Conservation (phyloP, 2,113 vertebrate genomes). For the Callocephalon fimbriatum region DNA sequence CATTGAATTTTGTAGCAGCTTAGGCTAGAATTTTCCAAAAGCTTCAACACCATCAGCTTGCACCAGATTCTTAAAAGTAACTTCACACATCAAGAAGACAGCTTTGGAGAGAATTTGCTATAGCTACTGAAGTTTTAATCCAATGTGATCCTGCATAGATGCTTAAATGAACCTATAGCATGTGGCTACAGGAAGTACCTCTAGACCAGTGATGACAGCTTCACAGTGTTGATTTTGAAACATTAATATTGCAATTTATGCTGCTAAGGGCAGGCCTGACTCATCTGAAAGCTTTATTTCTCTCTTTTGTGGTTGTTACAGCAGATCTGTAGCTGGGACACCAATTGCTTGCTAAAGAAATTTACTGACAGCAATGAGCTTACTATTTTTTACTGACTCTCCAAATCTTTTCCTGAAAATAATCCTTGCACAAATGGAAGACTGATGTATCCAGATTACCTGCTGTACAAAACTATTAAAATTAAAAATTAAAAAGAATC, state of each 20-base stretch:
- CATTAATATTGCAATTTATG: background rate
- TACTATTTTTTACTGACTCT: conserved; percentile 20
- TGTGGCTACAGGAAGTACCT: background rate
- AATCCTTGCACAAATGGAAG: background rate
- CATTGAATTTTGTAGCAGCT: background rate
- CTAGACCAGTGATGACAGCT: background rate
- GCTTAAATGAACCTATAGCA: background rate
- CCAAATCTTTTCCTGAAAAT: conserved; percentile 23
- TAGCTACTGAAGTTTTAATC: background rate
- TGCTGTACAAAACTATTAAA: background rate
- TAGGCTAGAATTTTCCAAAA: background rate
- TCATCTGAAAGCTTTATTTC: conserved; percentile 29
- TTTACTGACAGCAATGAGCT: conserved; percentile 38
- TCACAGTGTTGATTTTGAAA: conserved; percentile 11
- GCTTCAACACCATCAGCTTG: background rate
- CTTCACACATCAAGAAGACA: background rate
- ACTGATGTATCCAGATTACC: background rate
- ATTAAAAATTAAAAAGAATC: background rate
- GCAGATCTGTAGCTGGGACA: background rate
- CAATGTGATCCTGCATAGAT: background rate
- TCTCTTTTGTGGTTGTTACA: conserved; percentile 7
- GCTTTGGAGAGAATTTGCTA: background rate
- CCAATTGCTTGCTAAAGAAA: conserved; percentile 6
- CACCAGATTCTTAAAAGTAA: background rate
- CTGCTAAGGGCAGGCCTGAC: background rate